A percentile compares a stretch with the other conserved stretches of the same genome.
Conservation (phyloP, 1,140 invertebrate genomes). For the Tribolium madens region DNA sequence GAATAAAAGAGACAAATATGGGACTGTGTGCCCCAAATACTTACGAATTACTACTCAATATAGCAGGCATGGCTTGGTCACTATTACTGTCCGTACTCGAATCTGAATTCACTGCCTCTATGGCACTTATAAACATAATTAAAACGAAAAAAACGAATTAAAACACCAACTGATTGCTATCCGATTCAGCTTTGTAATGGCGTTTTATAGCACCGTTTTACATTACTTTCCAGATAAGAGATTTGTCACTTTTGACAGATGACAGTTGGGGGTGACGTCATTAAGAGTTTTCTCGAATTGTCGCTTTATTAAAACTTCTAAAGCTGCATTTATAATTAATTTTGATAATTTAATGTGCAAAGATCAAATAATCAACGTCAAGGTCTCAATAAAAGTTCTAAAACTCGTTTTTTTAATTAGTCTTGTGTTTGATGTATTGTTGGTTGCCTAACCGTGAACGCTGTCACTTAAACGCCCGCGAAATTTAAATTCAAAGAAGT, state of each 20-base stretch:
- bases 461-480: too few species aligned
- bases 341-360: too few species aligned
- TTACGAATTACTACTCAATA: conserved; percentile 61
- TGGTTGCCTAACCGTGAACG: too few species aligned
- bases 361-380: too few species aligned
- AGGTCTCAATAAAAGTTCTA: too few species aligned
- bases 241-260: conserved; percentile 5
- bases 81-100: conserved; percentile 54
- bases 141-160: conserved; percentile 52
- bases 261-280: conserved; percentile 8
- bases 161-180: conserved; percentile 13
- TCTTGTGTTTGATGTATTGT: too few species aligned
- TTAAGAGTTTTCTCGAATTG: not conserved
- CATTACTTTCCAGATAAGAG: conserved; percentile 20
- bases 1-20: not conserved
- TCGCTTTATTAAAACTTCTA: not conserved
- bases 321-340: not conserved
- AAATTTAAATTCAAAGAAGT: too few species aligned
- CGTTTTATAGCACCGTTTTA: conserved; percentile 26
- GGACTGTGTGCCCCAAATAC: conserved; percentile 48
- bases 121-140: conserved; percentile 62
- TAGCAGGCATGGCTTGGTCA: conserved; percentile 60
- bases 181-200: conserved; percentile 9
- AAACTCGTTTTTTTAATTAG: too few species aligned
- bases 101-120: conserved; percentile 56